phyloP scores from a whole-genome alignment of 2,797 vertebrate genomes.

The Micropoecilia bifurca region DNA sequence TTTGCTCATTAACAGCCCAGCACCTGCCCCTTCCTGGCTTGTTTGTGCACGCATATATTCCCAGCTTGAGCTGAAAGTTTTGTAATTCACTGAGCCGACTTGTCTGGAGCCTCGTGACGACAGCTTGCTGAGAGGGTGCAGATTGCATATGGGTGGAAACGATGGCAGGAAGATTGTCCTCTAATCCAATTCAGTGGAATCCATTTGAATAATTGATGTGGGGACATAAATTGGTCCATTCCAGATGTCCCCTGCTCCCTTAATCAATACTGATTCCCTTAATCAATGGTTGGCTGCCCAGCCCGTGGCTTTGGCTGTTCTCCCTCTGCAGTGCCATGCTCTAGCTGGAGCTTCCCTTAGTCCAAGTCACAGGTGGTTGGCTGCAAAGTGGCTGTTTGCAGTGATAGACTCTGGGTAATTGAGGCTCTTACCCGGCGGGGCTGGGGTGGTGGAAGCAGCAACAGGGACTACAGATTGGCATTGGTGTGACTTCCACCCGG shows the following conservation, averaged over 20 bases:
- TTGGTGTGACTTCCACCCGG: conserved; percentile 48
- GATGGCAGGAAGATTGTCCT: conserved; percentile 60
- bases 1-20: conserved; percentile 19
- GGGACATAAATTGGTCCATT: conserved; percentile 76
- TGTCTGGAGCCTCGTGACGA: conserved; percentile 40
- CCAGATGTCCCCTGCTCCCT: conserved; percentile 78
- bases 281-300: conserved; percentile 75
- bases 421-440: conserved; percentile 67
- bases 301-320: conserved; percentile 58
- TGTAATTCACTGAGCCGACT: conserved; percentile 41
- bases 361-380: conserved; percentile 79
- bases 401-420: conserved; percentile 74
- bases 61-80: conserved; percentile 49
- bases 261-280: conserved; percentile 81
- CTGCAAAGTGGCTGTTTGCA: conserved; percentile 75
- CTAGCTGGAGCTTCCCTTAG: conserved; percentile 60
- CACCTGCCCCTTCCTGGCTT: conserved; percentile 12
- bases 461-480: conserved; percentile 53
- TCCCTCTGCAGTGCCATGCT: conserved; percentile 24
- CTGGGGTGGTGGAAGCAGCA: conserved; percentile 34
- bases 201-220: conserved; percentile 80
- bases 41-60: not conserved
- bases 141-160: conserved; percentile 57
- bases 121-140: conserved; percentile 65
- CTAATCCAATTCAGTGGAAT: conserved; percentile 72